Evolutionary conservation across 2,797 vertebrate species (phyloP).

Genomic region (Periparus ater): DNA sequence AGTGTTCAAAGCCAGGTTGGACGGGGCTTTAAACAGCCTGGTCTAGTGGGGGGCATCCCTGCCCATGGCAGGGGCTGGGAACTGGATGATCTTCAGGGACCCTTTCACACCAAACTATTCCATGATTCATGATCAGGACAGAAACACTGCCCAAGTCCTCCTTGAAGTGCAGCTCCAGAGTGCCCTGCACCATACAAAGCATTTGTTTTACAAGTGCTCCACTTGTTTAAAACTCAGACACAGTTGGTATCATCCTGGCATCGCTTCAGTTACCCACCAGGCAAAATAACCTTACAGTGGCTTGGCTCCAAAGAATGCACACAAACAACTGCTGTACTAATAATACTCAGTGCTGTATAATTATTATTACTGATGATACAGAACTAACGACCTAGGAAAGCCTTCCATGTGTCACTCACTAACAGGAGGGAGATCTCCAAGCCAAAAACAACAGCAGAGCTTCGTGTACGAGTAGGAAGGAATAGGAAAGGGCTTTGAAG

Average conservation of each 20-base stretch:
- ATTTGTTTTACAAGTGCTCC: neutral
- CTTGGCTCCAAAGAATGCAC: neutral
- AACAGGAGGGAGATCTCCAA: neutral
- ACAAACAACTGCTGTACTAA: neutral
- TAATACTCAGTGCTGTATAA: neutral
- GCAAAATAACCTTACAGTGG: neutral
- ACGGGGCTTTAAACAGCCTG: neutral
- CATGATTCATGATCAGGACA: neutral
- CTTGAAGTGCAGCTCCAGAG: rapidly evolving
- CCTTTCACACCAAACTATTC: neutral
- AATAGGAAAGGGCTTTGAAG: neutral
- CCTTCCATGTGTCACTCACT: neutral
- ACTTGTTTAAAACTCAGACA: neutral
- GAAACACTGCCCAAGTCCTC: neutral
- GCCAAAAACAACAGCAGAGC: neutral
- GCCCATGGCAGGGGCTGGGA: rapidly evolving
- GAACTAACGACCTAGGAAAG: neutral
- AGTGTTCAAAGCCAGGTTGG: neutral
- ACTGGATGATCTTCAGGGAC: neutral
- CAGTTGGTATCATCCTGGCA: neutral
- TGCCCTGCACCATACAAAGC: neutral
- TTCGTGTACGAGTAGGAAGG: rapidly evolving
- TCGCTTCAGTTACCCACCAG: rapidly evolving
- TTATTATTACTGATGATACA: neutral
- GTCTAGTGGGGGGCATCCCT: neutral